These are phyloP conservation scores for Dendrolimus punctatus DNA, from an alignment of 1,140 invertebrate species.

Conservation along the genomic window DNA sequence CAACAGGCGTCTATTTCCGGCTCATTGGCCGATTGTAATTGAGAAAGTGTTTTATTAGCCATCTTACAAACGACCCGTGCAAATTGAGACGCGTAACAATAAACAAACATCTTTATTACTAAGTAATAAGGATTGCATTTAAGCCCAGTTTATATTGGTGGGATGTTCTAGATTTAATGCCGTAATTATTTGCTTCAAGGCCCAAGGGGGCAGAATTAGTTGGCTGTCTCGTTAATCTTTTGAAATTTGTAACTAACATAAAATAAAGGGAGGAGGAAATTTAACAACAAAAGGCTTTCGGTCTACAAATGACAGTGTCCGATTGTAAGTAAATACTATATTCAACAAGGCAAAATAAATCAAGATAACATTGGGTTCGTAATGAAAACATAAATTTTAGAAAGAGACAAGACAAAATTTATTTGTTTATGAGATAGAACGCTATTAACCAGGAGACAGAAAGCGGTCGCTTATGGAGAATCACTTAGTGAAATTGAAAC, in stretches of 20 bases:
- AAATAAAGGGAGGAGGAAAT: slow-evolving; percentile 12
- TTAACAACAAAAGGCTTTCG: slow-evolving; percentile 13
- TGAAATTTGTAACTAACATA: slow-evolving; percentile 11
- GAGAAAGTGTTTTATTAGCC: slow-evolving; percentile 7
- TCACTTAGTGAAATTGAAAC: too few species aligned
- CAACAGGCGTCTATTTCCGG: not conserved
- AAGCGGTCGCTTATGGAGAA: too few species aligned
- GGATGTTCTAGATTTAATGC: slow-evolving; percentile 13
- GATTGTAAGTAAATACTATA: slow-evolving; percentile 5
- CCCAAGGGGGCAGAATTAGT: slow-evolving; percentile 12
- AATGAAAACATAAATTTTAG: slow-evolving; percentile 2
- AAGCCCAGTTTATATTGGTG: slow-evolving; percentile 1
- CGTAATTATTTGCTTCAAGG: slow-evolving; percentile 17
- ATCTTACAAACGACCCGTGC: not conserved
- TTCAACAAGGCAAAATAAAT: slow-evolving; percentile 1
- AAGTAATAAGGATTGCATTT: too few species aligned
- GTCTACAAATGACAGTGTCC: slow-evolving; percentile 6
- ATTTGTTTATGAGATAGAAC: too few species aligned
- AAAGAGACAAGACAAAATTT: too few species aligned
- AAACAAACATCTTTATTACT: too few species aligned
- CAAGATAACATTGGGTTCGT: slow-evolving; percentile 4
- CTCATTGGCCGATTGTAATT: slow-evolving; percentile 6
- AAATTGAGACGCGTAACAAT: too few species aligned
- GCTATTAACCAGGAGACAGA: too few species aligned
- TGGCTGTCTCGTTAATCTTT: slow-evolving; percentile 20